A percentile compares a stretch with the other conserved stretches of the same genome.
Conservation (phyloP, 2,113 vertebrate genomes). For the Leucosticte australis region DNA sequence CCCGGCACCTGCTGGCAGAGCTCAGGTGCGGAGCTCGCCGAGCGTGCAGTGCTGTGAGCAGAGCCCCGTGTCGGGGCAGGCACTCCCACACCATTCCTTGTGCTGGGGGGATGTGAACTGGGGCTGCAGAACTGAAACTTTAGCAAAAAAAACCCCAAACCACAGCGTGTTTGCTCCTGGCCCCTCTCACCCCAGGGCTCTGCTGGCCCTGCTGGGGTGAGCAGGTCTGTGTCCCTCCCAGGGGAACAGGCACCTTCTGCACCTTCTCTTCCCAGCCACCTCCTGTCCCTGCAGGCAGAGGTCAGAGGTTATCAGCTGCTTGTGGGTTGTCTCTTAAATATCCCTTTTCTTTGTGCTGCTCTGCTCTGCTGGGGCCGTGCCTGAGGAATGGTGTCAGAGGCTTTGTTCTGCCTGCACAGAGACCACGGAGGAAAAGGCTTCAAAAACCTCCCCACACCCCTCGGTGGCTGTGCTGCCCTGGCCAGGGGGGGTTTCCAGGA, state of each 20-base stretch:
- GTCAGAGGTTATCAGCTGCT: not conserved
- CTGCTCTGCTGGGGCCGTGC: not conserved
- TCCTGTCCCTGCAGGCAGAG: not conserved
- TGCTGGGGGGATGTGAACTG: not conserved
- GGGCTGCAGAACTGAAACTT: not conserved
- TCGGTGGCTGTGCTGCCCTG: not conserved
- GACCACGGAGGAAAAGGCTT: not conserved
- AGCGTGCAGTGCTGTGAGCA: not conserved
- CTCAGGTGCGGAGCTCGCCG: not conserved
- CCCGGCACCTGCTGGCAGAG: not conserved
- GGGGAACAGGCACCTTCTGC: not conserved
- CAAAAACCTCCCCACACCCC: not conserved
- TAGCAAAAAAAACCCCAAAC: accelerated
- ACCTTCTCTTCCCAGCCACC: not conserved
- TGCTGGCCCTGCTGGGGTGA: not conserved
- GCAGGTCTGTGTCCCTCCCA: not conserved
- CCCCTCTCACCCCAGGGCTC: not conserved
- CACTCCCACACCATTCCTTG: not conserved
- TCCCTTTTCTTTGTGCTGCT: not conserved
- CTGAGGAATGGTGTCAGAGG: not conserved
- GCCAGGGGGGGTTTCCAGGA: not conserved
- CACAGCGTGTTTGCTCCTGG: not conserved
- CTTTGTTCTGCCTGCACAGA: not conserved
- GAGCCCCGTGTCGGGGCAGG: not conserved
- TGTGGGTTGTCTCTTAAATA: not conserved